Base-by-base conservation (phyloP, 2,888 invertebrate genomes). In the Melikaiella ostensackeni region DNA sequence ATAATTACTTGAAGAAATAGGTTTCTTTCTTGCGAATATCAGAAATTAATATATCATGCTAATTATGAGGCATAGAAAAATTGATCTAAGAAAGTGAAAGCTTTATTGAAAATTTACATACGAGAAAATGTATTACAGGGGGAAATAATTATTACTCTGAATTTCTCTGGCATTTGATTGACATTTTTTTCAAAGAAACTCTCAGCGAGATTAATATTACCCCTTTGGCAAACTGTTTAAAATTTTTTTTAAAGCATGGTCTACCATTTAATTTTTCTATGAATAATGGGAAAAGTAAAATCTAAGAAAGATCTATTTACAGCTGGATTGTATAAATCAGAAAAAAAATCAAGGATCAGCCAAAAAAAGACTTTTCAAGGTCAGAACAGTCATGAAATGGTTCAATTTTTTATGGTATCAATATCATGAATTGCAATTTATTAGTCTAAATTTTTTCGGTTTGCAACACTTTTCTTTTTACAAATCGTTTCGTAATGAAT, bases 91-190 rank as follows among this genome's bases (percentile, higher is more conserved):
- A 63, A 33, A 21, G 2, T 63, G 1, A 63, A 35, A 16, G 35
- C 21, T 35, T 63, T 63, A 33, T 38, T 13, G 16, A 33, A 35
- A 35, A 63, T 63, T 35, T 35, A 62, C 13, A 33, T 19, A 38
- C 11, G 9, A 63, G 6, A 9, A n/a, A 13, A n/a, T 62, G n/a
- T n/a, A 9, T 33, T 35, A 33, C 5, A 21, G 33, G 21, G n/a
- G n/a, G 33, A 9, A 62, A 9, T 62, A 62, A 62, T 35, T 8
- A 35, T 38, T 38, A 35, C n/a, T 63, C 35, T 38, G 35, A 63
- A 63, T 63, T 63, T 63, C 21, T 63, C 16, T 59, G 4, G 9
- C 21, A 3, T 63, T 63, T 63, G 33, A 63, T 63, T 63, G n/a
- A 38, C 33, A 35, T 11, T 63, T n/a, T 35, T 35, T 59, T n/a